Evolutionary conservation across 2,113 vertebrate genomes (phyloP), one percentile per base, ranked within the genome.

Genomic region (Trogon melanurus): DNA sequence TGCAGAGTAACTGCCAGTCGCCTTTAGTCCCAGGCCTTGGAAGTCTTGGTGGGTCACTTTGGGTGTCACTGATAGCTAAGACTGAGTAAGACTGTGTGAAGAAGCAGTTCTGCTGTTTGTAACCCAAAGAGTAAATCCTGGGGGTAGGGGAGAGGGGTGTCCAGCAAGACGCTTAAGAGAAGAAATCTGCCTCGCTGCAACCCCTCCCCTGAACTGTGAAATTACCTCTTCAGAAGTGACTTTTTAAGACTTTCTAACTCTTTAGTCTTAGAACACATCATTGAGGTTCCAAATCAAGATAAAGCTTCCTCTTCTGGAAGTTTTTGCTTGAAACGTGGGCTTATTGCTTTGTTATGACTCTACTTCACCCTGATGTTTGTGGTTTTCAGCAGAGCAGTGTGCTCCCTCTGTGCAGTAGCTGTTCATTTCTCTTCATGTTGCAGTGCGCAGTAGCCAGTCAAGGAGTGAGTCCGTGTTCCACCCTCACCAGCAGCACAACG

Each of bases 391-490:
- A 23, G n/a, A 19, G 7, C 14, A 10, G 36, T 2, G 2, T 70
- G 10, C 34, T 48, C 72, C 50, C 57, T 66, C 57, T 19, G 53
- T 36, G 61, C 81, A 48, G 3, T 97, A 89, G 96, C 74, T 25
- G 2, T 82, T 87, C 29, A 12, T 94, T 91, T 93, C 61, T 57
- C 2, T 95, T 91, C 80, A 5, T 78, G 36, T 90, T 92, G 69
- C 97, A 99, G 99, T 98, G 98, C 97, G 97, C 98, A 27, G 97
- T 97, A 41, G 95, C 98, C 91, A 98, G 98, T 93, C 98, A 98
- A 95, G 98, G 99, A 45, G 98, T 99, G 96, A 99, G 99, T 69
- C 99, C 99, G 17, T 99, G 99, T 82, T 99, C 99, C 56, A 99
- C 99, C 32, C 98, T 99, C 90, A 99, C 99, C 54, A 99, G 99